phyloP scores from a whole-genome alignment of 2,888 invertebrate species.

The Tryphoninae sp. region DNA sequence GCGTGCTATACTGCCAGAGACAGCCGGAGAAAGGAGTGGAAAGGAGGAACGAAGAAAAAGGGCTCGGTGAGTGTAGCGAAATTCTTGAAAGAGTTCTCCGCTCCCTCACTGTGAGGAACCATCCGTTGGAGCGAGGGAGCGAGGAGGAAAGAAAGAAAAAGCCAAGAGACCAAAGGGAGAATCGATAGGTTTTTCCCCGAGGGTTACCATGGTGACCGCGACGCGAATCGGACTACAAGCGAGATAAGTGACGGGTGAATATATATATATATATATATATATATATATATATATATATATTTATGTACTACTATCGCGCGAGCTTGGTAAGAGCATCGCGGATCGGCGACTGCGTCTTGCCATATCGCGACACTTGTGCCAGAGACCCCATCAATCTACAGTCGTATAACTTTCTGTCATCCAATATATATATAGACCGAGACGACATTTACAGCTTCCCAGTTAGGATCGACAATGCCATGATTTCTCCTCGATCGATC shows the following conservation, averaged over 20 bases:
- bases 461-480: not conserved
- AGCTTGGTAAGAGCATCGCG: slow-evolving; percentile 77
- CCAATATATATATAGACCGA: not conserved
- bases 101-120: slow-evolving; percentile 46
- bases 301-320: slow-evolving; percentile 67
- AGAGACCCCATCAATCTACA: slow-evolving; percentile 37
- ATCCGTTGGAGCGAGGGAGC: slow-evolving; percentile 46
- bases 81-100: slow-evolving; percentile 64
- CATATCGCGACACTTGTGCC: slow-evolving; percentile 46
- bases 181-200: slow-evolving; percentile 81
- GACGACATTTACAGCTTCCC: not conserved
- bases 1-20: slow-evolving; percentile 28
- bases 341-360: slow-evolving; percentile 48
- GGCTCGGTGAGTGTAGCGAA: slow-evolving; percentile 47
- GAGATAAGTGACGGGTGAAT: slow-evolving; percentile 72
- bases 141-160: slow-evolving; percentile 69
- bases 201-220: slow-evolving; percentile 81
- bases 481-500: not conserved
- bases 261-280: slow-evolving; percentile 62
- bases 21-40: slow-evolving; percentile 62
- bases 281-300: slow-evolving; percentile 10
- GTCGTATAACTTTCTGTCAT: not conserved
- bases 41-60: slow-evolving; percentile 55
- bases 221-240: slow-evolving; percentile 71
- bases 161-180: slow-evolving; percentile 80